Evolutionary conservation across 2,888 invertebrate species (phyloP), one percentile per base, ranked within the genome.

Genomic region (Drosophila atroscutellata): DNA sequence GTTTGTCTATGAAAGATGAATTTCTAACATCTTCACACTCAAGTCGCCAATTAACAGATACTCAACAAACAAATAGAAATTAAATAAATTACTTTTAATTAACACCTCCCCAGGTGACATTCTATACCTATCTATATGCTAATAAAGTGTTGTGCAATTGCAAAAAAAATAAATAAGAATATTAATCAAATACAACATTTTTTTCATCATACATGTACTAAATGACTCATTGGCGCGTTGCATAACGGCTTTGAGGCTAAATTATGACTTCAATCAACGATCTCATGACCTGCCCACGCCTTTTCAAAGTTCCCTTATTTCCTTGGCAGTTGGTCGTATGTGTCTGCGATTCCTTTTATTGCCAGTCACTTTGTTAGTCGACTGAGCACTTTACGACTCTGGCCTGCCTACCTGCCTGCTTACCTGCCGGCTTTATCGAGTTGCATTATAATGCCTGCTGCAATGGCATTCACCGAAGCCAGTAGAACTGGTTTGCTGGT

Each of bases 251-350:
- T 13, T 3, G 15, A 20, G 60, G 7, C 59, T 36, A 37, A 86
- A 88, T 77, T 83, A 81, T 81, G 76, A 67, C 78, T 86, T 75
- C 89, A 79, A 86, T 86, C 85, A 71, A 66, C 56, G 54, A 71
- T 68, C 76, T 72, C 65, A 63, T 66, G 81, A 54, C 52, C 59
- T 64, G 70, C 87, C 85, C 75, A 89, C 85, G 85, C 87, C 74
- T 69, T 28, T 61, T 36, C 39, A 50, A 47, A 51, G 26, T 42
- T 56, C 49, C 36, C 56, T 58, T 63, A 37, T 47, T 64, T 42
- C 28, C 49, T 59, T 61, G 71, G 36, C 56, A 59, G 28, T 50
- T 15, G 15, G 45, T 45, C 24, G 34, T 37, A 18, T 61, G 70
- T 45, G 59, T 59, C 60, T 61, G 73, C 42, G 49, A 77, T 63